Conservation (phyloP, 2,797 vertebrate genomes). For the Buphagus erythrorhynchus region DNA sequence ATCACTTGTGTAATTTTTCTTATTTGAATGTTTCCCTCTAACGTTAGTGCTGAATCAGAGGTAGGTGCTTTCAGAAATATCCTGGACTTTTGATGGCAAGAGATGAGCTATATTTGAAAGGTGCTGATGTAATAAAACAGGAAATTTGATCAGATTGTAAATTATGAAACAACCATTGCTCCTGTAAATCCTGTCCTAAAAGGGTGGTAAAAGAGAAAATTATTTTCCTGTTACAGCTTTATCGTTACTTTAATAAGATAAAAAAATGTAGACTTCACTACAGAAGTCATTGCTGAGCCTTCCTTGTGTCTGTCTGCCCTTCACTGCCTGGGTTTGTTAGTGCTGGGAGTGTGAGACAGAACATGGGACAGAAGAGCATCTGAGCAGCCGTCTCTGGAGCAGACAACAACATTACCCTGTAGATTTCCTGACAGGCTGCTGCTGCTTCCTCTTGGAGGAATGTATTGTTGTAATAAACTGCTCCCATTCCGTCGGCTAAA, state of each 20-base stretch:
- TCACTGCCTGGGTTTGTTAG: neutral
- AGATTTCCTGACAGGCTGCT: constrained; percentile 27
- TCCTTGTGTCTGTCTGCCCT: neutral
- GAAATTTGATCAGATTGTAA: neutral
- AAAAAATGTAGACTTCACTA: neutral
- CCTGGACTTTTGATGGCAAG: neutral
- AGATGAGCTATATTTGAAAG: neutral
- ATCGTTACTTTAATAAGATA: neutral
- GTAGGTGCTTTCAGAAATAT: neutral
- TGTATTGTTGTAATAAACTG: neutral
- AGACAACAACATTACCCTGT: neutral
- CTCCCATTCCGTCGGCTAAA: neutral
- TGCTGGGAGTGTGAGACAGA: neutral
- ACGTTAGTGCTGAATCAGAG: neutral
- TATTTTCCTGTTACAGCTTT: neutral
- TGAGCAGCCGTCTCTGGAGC: neutral
- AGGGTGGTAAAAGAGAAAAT: neutral
- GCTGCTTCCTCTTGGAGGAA: constrained; percentile 14
- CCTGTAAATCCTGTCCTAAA: neutral
- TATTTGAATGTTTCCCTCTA: neutral
- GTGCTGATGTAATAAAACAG: neutral
- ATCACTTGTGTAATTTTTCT: neutral
- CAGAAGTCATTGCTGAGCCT: neutral
- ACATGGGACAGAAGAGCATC: neutral
- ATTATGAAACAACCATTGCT: neutral